Conservation (phyloP, 2,797 vertebrate species). For the Labeo calbasu region DNA sequence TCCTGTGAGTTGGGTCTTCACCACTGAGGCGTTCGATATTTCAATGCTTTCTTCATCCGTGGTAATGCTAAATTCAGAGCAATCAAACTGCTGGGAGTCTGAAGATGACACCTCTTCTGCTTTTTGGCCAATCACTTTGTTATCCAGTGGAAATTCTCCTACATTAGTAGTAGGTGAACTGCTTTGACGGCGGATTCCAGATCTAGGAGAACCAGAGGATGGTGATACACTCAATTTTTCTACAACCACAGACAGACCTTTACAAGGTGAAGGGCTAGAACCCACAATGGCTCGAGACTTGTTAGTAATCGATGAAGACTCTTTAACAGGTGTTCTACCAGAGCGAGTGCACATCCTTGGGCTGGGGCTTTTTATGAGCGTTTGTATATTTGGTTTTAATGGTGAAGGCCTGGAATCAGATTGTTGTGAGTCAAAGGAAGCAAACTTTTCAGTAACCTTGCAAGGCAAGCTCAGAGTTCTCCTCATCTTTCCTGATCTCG, state of each 20-base stretch:
- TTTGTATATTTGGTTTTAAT: constrained; percentile 50
- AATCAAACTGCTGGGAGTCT: constrained; percentile 67
- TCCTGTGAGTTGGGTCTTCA: constrained; percentile 67
- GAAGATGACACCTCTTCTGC: constrained; percentile 60
- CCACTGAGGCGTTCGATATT: constrained; percentile 69
- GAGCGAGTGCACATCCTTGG: constrained; percentile 69
- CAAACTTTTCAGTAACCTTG: constrained; percentile 34
- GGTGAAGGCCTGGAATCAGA: constrained; percentile 40
- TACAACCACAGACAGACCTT: not conserved
- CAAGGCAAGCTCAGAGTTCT: constrained; percentile 57
- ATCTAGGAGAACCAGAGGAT: not conserved
- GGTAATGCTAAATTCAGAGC: constrained; percentile 68
- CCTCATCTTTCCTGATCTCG: constrained; percentile 52
- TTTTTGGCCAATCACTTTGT: constrained; percentile 27
- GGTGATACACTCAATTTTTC: not conserved
- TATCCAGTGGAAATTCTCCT: not conserved
- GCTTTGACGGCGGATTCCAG: constrained; percentile 2
- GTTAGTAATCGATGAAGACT: constrained; percentile 22
- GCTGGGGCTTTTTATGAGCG: constrained; percentile 59
- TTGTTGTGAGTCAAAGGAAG: constrained; percentile 34
- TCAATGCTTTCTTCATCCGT: constrained; percentile 72
- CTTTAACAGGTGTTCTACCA: constrained; percentile 68
- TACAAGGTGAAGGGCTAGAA: not conserved
- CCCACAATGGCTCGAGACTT: not conserved
- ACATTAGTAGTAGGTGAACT: not conserved